Evolutionary conservation across 1,140 invertebrate genomes (phyloP).

Genomic region (Cyrtorhinus lividipennis): DNA sequence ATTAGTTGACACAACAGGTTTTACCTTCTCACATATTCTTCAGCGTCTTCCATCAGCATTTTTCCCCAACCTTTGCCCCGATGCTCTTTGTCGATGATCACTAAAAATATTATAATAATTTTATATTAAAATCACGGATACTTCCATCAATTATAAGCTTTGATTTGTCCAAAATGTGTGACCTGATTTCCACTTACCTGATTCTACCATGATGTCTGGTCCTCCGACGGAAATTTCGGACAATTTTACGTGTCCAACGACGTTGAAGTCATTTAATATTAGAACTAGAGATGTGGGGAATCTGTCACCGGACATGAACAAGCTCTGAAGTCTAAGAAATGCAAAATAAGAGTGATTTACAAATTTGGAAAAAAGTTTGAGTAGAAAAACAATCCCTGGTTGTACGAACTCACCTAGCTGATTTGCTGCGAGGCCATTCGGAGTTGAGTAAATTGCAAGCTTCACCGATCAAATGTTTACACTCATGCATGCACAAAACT

Average conservation of each 20-base stretch:
- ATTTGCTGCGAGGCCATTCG: conserved; percentile 25
- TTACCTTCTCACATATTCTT: conserved; percentile 25
- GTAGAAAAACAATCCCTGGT: neutral
- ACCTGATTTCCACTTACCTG: conserved; percentile 21
- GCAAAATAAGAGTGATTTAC: neutral
- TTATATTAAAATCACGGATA: neutral
- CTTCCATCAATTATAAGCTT: no score
- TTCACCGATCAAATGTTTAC: conserved; percentile 20
- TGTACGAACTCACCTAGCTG: conserved; percentile 22
- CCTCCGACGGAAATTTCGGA: conserved; percentile 20
- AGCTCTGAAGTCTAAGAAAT: conserved; percentile 23
- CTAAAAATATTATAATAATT: conserved; percentile 19
- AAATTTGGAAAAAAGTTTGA: neutral
- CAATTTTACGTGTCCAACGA: conserved; percentile 26
- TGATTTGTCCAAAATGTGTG: neutral
- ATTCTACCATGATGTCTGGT: conserved; percentile 24
- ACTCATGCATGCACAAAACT: conserved; percentile 23
- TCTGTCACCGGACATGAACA: conserved; percentile 25
- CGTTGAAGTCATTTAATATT: conserved; percentile 18
- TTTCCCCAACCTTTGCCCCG: conserved; percentile 25
- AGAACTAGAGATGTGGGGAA: conserved; percentile 25
- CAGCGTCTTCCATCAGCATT: conserved; percentile 24
- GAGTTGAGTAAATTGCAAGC: conserved; percentile 26
- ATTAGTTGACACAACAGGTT: no score
- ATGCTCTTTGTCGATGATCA: conserved; percentile 22